Evolutionary conservation across 2,113 vertebrate species (phyloP).

Genomic region (Clarias macrocephalus): DNA sequence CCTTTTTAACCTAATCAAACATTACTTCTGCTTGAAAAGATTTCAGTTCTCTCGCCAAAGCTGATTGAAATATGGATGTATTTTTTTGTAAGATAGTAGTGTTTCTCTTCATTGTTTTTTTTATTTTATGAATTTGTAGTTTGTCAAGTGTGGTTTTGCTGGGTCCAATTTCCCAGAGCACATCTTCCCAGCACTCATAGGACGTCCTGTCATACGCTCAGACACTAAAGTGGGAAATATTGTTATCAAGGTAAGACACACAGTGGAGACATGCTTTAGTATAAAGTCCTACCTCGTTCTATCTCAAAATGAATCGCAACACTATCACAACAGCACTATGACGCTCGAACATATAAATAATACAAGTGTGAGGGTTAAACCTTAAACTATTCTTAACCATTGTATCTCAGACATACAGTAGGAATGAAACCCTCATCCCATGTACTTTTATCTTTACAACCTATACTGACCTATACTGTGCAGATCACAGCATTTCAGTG

Average conservation of each 20-base stretch:
- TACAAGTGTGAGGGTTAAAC: background rate
- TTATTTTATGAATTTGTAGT: slow-evolving; percentile 75
- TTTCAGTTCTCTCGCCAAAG: background rate
- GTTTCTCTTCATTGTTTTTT: background rate
- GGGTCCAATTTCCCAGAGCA: slow-evolving; percentile 97
- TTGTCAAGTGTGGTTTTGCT: slow-evolving; percentile 97
- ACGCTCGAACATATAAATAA: background rate
- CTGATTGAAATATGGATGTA: background rate
- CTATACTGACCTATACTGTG: background rate
- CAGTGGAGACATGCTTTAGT: background rate
- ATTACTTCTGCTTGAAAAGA: background rate
- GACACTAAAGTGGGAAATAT: slow-evolving; percentile 94
- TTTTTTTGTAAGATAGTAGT: background rate
- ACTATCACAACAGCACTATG: background rate
- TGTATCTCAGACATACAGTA: background rate
- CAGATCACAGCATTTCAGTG: background rate
- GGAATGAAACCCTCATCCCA: background rate
- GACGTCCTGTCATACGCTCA: slow-evolving; percentile 93
- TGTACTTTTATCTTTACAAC: background rate
- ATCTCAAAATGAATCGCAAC: background rate
- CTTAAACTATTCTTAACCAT: background rate
- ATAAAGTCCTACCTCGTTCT: background rate
- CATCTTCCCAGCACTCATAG: slow-evolving; percentile 97
- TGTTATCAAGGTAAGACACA: slow-evolving; percentile 89
- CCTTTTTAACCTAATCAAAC: background rate